phyloP scores from a whole-genome alignment of 2,888 invertebrate genomes.

The Nezara viridula region DNA sequence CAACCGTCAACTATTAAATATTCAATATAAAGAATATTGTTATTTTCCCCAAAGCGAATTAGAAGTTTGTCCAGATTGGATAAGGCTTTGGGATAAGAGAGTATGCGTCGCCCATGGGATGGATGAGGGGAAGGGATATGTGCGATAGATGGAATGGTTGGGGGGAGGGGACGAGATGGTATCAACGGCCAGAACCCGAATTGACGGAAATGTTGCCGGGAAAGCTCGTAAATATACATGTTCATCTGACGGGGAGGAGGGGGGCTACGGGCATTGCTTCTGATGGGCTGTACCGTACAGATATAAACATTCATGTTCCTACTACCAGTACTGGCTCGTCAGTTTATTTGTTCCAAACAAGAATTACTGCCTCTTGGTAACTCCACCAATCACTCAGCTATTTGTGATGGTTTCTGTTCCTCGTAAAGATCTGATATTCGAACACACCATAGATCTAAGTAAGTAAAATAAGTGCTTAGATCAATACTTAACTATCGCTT shows the following conservation, averaged over 20 bases:
- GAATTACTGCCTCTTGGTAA: not conserved
- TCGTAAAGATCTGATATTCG: not conserved
- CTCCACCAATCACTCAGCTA: not conserved
- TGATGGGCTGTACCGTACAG: not conserved
- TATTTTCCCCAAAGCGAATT: not conserved
- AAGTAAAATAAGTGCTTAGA: no score
- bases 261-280: not conserved
- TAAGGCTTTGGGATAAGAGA: not conserved
- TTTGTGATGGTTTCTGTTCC: not conserved
- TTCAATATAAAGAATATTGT: no score
- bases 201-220: slow-evolving; percentile 23
- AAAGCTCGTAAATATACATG: not conserved
- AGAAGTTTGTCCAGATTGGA: not conserved
- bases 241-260: no score
- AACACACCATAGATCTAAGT: no score
- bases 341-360: not conserved
- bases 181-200: not conserved
- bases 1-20: no score
- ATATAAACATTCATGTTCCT: not conserved
- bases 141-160: no score
- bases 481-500: no score
- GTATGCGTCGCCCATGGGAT: not conserved
- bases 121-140: no score
- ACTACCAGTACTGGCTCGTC: not conserved
- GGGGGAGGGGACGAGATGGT: not conserved